Base-by-base conservation (phyloP, 2,888 invertebrate genomes). In the Megaustenia siamemsis region DNA sequence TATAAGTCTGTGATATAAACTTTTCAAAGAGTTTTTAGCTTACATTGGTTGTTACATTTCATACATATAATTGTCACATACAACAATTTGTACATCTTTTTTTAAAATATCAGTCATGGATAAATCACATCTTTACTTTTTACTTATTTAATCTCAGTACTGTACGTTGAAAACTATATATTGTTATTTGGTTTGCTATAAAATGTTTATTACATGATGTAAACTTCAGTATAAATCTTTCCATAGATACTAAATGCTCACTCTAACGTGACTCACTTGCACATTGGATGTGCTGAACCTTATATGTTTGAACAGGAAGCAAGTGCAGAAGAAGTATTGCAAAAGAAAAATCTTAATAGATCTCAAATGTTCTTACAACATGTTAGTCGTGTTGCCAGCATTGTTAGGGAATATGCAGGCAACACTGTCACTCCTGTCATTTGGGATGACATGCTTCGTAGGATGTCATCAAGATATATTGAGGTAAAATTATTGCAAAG, bases 391-490 rank as follows among this genome's bases (percentile, higher is more conserved):
- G 86, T 89, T 21, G 88, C 87, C 24, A 75, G 60, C 28, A 80
- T 84, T 66, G 80, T 84, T 8, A 53, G 2, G 68, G 75, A 18
- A 56, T 88, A 21, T 63, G 63, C 40, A 93, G 73, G 68, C 40
- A 89, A 90, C 0, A 93, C 94, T n/a, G 92, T 96, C 40, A 95
- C 95, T 38, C 95, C 96, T 0, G 95, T 97, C 85, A 96, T 97
- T 89, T 97, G 97, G 97, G 97, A 97, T 91, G 97, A 97, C 92
- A 96, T 96, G 96, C 93, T 97, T 82, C 94, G 96, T 0, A 96
- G 96, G 89, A 94, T 96, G 88, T 95, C 95, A 1, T 93, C 95
- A 73, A 95, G 95, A 86, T 79, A 53, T 24, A 18, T 77, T 63
- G 43, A 77, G 77, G 77, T 77, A 63, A 49, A 56, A 1, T 49